phyloP scores from a whole-genome alignment of 2,888 invertebrate genomes.

The Euclidia mi region DNA sequence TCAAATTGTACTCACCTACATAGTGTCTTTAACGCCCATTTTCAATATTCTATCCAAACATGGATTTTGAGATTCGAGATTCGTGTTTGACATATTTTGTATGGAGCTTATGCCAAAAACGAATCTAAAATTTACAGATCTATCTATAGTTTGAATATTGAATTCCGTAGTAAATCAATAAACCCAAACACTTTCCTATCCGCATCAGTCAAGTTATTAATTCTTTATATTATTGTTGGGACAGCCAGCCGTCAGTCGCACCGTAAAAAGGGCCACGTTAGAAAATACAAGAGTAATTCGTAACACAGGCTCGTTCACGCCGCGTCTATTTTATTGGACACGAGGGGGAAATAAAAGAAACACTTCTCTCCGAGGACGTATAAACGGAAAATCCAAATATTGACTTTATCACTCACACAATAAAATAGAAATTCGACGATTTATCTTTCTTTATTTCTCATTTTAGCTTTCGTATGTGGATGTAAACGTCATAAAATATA shows the following conservation, averaged over 20 bases:
- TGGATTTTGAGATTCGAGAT: too few species aligned
- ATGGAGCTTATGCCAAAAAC: too few species aligned
- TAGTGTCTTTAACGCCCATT: too few species aligned
- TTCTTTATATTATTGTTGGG: constrained; percentile 9
- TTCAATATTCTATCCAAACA: too few species aligned
- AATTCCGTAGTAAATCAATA: too few species aligned
- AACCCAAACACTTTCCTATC: too few species aligned
- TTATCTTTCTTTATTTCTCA: constrained; percentile 9
- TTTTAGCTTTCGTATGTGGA: too few species aligned
- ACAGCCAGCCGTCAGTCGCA: background rate
- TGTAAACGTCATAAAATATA: too few species aligned
- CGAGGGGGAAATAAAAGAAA: constrained; percentile 40
- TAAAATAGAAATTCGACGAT: constrained; percentile 30
- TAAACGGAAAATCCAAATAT: constrained; percentile 43
- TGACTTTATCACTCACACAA: constrained; percentile 43
- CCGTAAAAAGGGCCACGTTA: constrained; percentile 11
- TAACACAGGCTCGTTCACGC: constrained; percentile 24
- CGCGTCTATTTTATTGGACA: constrained; percentile 42
- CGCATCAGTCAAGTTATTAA: constrained; percentile 8
- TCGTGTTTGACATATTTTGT: too few species aligned
- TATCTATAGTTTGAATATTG: too few species aligned
- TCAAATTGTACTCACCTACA: too few species aligned
- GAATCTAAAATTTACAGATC: too few species aligned
- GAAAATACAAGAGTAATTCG: constrained; percentile 19
- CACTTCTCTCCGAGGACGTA: constrained; percentile 24